phyloP scores from a whole-genome alignment of 2,797 vertebrate genomes.

The Acanthurus tractus region DNA sequence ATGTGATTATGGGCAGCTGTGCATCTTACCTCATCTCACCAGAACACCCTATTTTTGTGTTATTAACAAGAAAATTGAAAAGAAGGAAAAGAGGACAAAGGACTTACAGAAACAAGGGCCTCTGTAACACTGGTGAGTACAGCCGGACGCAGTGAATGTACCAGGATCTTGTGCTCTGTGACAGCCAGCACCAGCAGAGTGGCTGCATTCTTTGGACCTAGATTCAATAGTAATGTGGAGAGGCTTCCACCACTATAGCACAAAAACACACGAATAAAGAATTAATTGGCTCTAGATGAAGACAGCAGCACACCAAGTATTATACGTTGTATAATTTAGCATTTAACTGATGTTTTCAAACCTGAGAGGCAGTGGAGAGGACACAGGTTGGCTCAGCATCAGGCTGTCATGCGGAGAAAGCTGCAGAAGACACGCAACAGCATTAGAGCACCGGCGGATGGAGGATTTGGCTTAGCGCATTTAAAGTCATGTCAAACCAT shows the following conservation, averaged over 20 bases:
- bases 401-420: constrained; percentile 97
- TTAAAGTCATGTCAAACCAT: constrained; percentile 9
- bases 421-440: constrained; percentile 78
- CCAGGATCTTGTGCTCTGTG: constrained; percentile 98
- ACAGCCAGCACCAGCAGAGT: constrained; percentile 96
- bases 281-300: background rate
- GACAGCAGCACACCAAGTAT: background rate
- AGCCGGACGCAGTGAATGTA: constrained; percentile 96
- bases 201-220: constrained; percentile 96
- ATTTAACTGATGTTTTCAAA: constrained; percentile 69
- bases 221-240: constrained; percentile 95
- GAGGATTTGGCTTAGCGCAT: constrained; percentile 13
- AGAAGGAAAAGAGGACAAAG: constrained; percentile 17
- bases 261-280: constrained; percentile 24
- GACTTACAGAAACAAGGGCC: constrained; percentile 96
- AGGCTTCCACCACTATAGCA: constrained; percentile 92
- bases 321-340: background rate
- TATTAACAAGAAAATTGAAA: constrained; percentile 8
- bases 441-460: constrained; percentile 5
- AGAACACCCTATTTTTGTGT: background rate
- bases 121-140: constrained; percentile 98
- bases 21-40: constrained; percentile 9
- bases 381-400: constrained; percentile 98
- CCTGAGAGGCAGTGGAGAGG: constrained; percentile 97
- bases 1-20: constrained; percentile 35